Base-by-base conservation (phyloP, 2,113 vertebrate species). In the Dissostichus mawsoni region DNA sequence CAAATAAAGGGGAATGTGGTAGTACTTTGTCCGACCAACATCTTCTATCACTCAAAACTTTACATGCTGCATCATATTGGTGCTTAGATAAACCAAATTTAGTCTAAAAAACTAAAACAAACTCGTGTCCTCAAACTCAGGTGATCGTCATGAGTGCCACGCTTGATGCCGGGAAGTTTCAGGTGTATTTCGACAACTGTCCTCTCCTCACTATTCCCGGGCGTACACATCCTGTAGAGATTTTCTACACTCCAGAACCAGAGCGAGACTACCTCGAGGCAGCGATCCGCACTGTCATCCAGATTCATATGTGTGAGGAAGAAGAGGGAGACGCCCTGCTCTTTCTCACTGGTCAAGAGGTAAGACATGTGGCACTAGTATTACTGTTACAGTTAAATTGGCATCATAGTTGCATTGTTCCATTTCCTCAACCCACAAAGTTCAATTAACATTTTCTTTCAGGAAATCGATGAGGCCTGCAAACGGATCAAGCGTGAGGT, bases 401-500 rank as follows among this genome's bases (percentile, higher is more conserved):
- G 33, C 17, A 20, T 71, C 16, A 41, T 29, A 11, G 8, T 3
- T 0, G 2, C 45, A 16, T n/a, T 16, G 7, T 44, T 47, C 1
- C 44, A 2, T 44, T 41, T 72, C 8, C 17, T 67, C 10, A 56
- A 33, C 48, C 20, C n/a, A 50, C n/a, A 57, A 64, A 47, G 8
- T 44, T 3, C 9, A 53, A 53, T 36, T 0, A 0, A 8, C 12
- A 67, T 51, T 81, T 86, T 90, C 57, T 16, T 4, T 51, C 85
- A 99, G 98, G 98, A 99, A 96, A 99, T 99, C 68, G 98, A 99
- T 87, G 98, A 99, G 93, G 98, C 98, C 53, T 99, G 98, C 91
- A 99, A 99, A 90, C 96, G 98, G 87, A 99, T 99, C 94, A 99
- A 99, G 82, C 96, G 98, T 18, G 98, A 99, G 90, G 97, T 99